phyloP scores from a whole-genome alignment of 2,113 vertebrate species.

The Macrotis lagotis region DNA sequence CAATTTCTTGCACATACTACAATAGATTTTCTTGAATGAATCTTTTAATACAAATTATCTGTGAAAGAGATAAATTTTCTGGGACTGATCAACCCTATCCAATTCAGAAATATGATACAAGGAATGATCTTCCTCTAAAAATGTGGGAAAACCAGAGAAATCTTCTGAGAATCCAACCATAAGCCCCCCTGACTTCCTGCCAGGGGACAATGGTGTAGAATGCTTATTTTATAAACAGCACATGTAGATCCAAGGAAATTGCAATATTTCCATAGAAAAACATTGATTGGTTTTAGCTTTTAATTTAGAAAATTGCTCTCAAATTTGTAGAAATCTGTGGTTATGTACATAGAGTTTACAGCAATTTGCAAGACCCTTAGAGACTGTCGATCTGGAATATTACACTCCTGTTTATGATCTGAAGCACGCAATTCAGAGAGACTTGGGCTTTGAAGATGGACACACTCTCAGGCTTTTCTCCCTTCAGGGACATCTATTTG shows the following conservation, averaged over 20 bases:
- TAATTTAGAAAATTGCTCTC: background rate
- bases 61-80: background rate
- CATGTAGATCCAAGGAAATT: background rate
- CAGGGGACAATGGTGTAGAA: background rate
- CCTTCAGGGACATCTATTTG: background rate
- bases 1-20: background rate
- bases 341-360: background rate
- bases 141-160: conserved; percentile 9
- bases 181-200: background rate
- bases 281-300: background rate
- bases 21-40: conserved; percentile 1
- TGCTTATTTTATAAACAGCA: background rate
- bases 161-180: background rate
- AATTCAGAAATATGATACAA: background rate
- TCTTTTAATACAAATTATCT: background rate
- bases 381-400: background rate
- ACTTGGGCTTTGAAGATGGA: background rate
- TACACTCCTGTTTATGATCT: conserved; percentile 2
- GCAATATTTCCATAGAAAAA: background rate
- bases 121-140: background rate
- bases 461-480: background rate
- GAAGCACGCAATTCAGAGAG: background rate
- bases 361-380: background rate
- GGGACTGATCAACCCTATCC: conserved; percentile 5
- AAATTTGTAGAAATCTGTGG: background rate